phyloP scores from a whole-genome alignment of 2,888 invertebrate genomes.

The Drymonia ruficornis region DNA sequence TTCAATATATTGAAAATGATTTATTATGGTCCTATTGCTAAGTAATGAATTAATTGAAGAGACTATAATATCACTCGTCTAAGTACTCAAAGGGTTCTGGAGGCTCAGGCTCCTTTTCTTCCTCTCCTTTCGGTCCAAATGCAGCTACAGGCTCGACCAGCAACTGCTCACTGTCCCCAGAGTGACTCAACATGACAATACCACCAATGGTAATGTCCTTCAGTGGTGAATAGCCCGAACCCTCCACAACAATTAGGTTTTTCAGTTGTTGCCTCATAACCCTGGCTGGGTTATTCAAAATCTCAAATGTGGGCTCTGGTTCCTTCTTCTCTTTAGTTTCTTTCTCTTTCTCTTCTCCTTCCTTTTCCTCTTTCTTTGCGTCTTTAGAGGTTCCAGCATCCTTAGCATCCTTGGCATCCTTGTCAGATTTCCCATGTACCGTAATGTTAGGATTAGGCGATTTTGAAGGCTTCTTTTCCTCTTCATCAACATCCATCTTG shows the following conservation, averaged over 20 bases:
- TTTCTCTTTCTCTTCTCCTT: conserved; percentile 67
- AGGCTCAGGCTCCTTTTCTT: conserved; percentile 98
- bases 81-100: conserved; percentile 99
- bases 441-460: conserved; percentile 79
- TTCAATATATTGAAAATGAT: conserved; percentile 60
- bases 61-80: conserved; percentile 88
- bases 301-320: conserved; percentile 96
- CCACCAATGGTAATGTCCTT: conserved; percentile 98
- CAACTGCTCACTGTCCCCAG: conserved; percentile 91
- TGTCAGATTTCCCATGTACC: conserved; percentile 80
- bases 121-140: conserved; percentile 95
- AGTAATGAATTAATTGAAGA: conserved; percentile 47
- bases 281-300: conserved; percentile 97
- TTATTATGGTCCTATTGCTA: conserved; percentile 54
- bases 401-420: conserved; percentile 71
- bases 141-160: conserved; percentile 97
- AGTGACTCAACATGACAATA: conserved; percentile 96
- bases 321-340: conserved; percentile 88
- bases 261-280: conserved; percentile 96
- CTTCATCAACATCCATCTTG: conserved; percentile 95
- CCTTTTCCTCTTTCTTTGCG: conserved; percentile 80
- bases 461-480: conserved; percentile 81
- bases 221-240: conserved; percentile 91
- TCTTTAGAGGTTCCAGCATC: too few species aligned
- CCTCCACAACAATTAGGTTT: conserved; percentile 91